These are phyloP conservation scores for Lepidocyrtoides sp. DNA, from an alignment of 2,888 invertebrate species.

Conservation along the genomic window DNA sequence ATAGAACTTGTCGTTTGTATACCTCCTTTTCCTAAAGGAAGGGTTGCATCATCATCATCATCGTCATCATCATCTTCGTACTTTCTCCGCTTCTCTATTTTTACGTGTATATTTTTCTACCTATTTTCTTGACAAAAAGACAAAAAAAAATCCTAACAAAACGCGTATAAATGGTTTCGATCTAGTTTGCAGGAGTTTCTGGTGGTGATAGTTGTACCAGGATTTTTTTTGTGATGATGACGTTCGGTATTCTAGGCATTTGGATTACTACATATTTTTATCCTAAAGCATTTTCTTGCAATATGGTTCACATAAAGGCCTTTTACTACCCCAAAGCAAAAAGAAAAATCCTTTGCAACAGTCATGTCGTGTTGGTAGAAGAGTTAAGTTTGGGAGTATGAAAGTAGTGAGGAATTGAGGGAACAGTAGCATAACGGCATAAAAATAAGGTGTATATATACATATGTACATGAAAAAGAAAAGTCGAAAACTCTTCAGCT, in stretches of 20 bases:
- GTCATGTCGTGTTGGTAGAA: too few relatives aligned
- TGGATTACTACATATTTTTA: constrained; percentile 52
- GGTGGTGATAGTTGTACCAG: not conserved
- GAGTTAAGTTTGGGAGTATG: too few relatives aligned
- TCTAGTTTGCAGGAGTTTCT: constrained; percentile 6
- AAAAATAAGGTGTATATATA: not conserved
- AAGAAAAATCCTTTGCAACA: constrained; percentile 8
- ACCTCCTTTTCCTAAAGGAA: not conserved
- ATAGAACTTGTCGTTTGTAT: constrained; percentile 29
- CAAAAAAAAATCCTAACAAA: too few relatives aligned
- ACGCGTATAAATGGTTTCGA: not conserved
- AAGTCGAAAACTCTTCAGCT: constrained; percentile 32
- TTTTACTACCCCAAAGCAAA: constrained; percentile 41
- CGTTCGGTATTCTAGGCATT: constrained; percentile 47
- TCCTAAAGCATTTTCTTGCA: constrained; percentile 13
- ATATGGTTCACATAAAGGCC: constrained; percentile 30
- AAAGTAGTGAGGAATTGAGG: too few relatives aligned
- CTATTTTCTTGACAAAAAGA: too few relatives aligned
- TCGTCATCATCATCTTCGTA: not conserved
- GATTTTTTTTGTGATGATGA: constrained; percentile 1
- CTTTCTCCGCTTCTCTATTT: not conserved
- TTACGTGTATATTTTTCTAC: not conserved
- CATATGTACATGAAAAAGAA: not conserved
- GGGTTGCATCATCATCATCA: constrained; percentile 24
- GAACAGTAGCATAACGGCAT: not conserved